A percentile compares a stretch with the other conserved stretches of the same genome.
These are phyloP conservation scores for Merluccius polli DNA, from an alignment of 2,797 vertebrate genomes.

Conservation along the genomic window DNA sequence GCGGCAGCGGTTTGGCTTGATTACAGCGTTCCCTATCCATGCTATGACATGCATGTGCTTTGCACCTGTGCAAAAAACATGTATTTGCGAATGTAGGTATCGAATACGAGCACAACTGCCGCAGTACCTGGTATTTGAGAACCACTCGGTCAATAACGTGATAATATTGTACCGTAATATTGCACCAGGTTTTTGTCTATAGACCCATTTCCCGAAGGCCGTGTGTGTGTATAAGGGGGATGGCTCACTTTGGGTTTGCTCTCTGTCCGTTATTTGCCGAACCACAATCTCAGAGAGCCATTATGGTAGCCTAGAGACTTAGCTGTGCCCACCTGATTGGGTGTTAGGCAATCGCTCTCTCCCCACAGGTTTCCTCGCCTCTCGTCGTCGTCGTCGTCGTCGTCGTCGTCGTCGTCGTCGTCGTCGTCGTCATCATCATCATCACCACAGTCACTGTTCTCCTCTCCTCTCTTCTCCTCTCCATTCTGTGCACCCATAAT, in stretches of 20 bases:
- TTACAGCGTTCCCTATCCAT: background rate
- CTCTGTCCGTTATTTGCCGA: background rate
- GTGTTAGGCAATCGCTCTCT: slow-evolving; percentile 26
- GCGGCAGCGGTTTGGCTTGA: background rate
- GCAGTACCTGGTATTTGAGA: background rate
- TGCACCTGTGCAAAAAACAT: background rate
- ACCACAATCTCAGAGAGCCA: slow-evolving; percentile 8
- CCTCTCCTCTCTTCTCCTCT: background rate
- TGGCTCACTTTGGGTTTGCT: background rate
- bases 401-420: background rate
- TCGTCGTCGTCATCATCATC: no score
- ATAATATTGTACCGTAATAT: background rate
- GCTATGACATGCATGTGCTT: no score
- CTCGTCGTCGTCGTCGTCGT: background rate
- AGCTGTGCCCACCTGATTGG: slow-evolving; percentile 33
- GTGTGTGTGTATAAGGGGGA: background rate
- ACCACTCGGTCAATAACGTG: background rate
- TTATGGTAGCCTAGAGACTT: slow-evolving; percentile 37
- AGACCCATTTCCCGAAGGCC: background rate
- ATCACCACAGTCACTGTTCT: background rate
- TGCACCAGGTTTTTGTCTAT: background rate
- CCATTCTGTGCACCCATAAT: slow-evolving; percentile 22
- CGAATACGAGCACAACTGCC: background rate
- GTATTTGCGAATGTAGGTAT: background rate
- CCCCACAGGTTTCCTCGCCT: slow-evolving; percentile 16